phyloP scores from a whole-genome alignment of 37 sponge, comb jelly and placozoan species.

The Oopsacas minuta region DNA sequence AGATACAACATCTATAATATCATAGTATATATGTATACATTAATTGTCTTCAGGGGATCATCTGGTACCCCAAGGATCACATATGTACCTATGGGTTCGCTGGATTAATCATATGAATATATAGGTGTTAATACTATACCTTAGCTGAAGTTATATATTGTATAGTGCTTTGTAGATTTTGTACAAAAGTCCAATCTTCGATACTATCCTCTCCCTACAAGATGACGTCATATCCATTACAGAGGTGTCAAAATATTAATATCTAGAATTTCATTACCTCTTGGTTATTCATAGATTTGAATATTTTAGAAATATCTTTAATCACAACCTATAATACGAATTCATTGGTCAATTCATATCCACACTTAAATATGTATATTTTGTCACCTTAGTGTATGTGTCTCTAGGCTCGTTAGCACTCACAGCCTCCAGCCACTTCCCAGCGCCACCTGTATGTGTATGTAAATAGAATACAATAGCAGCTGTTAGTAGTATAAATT shows the following conservation, averaged over 20 bases:
- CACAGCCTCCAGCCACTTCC: background rate
- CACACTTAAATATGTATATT: background rate
- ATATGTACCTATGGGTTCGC: background rate
- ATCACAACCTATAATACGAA: background rate
- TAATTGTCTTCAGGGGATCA: background rate
- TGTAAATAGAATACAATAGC: background rate
- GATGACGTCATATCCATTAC: too few relatives aligned
- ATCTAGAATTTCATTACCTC: too few relatives aligned
- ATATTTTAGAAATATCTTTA: background rate
- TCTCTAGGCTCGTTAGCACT: background rate
- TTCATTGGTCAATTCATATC: background rate
- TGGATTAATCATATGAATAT: background rate
- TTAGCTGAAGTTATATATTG: conserved; percentile 41
- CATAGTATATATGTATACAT: background rate
- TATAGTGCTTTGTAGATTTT: conserved; percentile 47
- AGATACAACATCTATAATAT: background rate
- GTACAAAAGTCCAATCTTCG: conserved; percentile 43
- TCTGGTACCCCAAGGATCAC: too few relatives aligned
- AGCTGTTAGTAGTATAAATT: background rate
- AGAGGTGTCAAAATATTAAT: too few relatives aligned
- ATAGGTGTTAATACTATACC: conserved; percentile 29
- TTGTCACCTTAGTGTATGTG: background rate
- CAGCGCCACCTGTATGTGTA: background rate
- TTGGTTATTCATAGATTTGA: background rate
- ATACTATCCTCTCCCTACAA: conserved; percentile 26